Percentiles rank a stretch among this genome's conserved stretches.
phyloP scores from a whole-genome alignment of 2,888 invertebrate genomes.

The Lithophane ornitopus region DNA sequence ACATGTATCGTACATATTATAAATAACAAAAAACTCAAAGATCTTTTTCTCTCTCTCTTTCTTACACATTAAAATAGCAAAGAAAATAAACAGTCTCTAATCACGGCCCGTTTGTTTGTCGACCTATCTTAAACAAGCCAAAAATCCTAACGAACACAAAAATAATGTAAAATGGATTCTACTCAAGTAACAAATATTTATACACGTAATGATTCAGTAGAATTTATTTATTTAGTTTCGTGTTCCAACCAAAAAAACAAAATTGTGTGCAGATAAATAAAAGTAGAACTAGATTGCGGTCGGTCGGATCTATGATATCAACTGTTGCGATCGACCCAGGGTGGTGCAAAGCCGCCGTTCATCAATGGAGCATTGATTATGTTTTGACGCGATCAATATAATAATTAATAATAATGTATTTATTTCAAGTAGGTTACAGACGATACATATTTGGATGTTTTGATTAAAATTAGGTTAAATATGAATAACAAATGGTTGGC shows the following conservation, averaged over 20 bases:
- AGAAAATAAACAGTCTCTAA: conserved; percentile 19
- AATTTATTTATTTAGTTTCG: neutral
- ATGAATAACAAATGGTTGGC: too few relatives aligned
- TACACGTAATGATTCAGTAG: neutral
- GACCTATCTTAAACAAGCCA: neutral
- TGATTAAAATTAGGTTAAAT: too few relatives aligned
- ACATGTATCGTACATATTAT: neutral
- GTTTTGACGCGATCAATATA: neutral
- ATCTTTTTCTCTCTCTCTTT: neutral
- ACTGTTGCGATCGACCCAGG: neutral
- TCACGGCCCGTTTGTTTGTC: conserved; percentile 20
- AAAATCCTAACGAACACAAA: conserved; percentile 12
- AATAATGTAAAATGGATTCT: neutral
- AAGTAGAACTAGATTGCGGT: neutral
- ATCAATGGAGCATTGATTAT: neutral
- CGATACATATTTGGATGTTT: too few relatives aligned
- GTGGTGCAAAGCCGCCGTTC: neutral
- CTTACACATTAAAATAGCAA: neutral
- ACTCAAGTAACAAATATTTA: conserved; percentile 7
- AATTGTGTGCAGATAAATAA: neutral
- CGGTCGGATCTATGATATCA: neutral
- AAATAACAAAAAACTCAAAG: neutral
- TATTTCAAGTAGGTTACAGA: too few relatives aligned
- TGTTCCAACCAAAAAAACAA: too few relatives aligned
- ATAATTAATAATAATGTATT: too few relatives aligned